Percentiles rank a stretch among this genome's conserved stretches.
phyloP scores from a whole-genome alignment of 2,113 vertebrate genomes.

The Oriolus oriolus region DNA sequence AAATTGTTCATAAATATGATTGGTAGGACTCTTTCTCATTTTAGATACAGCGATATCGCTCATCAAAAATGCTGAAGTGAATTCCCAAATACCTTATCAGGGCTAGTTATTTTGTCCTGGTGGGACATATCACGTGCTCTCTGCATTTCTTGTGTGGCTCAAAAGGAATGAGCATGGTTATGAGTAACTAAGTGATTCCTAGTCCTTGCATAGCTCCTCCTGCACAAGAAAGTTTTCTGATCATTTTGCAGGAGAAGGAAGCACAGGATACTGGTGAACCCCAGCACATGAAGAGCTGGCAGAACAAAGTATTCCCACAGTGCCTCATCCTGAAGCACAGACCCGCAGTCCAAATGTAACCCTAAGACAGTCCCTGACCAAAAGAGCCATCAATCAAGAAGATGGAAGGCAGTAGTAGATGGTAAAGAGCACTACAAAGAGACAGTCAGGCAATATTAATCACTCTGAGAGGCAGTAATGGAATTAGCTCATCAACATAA shows the following conservation, averaged over 20 bases:
- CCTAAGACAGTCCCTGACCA: neutral
- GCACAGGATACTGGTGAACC: neutral
- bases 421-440: neutral
- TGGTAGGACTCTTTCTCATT: neutral
- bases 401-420: neutral
- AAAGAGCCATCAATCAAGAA: neutral
- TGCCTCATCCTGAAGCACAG: neutral
- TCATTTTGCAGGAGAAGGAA: neutral
- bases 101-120: neutral
- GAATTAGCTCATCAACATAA: slow-evolving; percentile 7
- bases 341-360: neutral
- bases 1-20: neutral
- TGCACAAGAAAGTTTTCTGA: neutral
- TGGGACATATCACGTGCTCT: neutral
- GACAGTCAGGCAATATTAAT: neutral
- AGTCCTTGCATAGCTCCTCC: neutral
- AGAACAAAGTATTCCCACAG: neutral
- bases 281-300: neutral
- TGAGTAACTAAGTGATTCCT: neutral
- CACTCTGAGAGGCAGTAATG: neutral
- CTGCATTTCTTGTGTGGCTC: neutral
- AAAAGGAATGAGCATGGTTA: neutral
- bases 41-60: neutral
- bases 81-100: neutral
- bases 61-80: neutral